Conservation (phyloP, 1,140 invertebrate species). For the Drosophila lacteicornis region DNA sequence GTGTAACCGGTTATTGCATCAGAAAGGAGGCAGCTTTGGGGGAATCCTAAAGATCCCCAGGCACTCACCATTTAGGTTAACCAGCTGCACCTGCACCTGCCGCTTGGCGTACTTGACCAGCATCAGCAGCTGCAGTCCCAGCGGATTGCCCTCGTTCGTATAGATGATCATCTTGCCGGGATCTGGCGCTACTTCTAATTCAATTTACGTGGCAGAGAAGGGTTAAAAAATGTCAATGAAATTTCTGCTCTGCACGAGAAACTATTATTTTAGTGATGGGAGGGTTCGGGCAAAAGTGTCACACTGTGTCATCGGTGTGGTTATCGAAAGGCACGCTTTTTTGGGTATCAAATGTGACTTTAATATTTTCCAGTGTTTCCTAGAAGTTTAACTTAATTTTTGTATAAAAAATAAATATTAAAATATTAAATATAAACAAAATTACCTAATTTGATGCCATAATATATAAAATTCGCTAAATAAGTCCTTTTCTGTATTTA, state of each 20-base stretch:
- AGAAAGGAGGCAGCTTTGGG: conserved; percentile 20
- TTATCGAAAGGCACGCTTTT: conserved; percentile 3
- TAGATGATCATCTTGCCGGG: conserved; percentile 87
- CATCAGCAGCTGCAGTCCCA: conserved; percentile 89
- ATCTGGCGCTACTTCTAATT: conserved; percentile 37
- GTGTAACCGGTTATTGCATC: conserved; percentile 59
- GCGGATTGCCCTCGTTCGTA: conserved; percentile 90
- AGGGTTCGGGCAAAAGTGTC: conserved; percentile 1
- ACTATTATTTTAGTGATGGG: conserved; percentile 31
- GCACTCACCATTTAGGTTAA: conserved; percentile 86
- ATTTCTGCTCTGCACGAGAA: conserved; percentile 31
- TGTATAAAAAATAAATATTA: too few species aligned
- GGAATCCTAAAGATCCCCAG: not conserved
- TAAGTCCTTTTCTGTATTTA: too few species aligned
- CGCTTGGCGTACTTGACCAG: conserved; percentile 88
- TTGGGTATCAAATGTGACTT: not conserved
- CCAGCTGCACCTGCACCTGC: conserved; percentile 86
- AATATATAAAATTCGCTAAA: too few species aligned
- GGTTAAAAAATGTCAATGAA: conserved; percentile 24
- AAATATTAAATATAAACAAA: too few species aligned
- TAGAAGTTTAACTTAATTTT: too few species aligned
- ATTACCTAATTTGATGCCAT: too few species aligned
- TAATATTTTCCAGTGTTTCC: too few species aligned
- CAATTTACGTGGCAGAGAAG: conserved; percentile 78
- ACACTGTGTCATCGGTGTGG: not conserved